Evolutionary conservation across 1,140 invertebrate species (phyloP).

Genomic region (Drosophila arawakana): DNA sequence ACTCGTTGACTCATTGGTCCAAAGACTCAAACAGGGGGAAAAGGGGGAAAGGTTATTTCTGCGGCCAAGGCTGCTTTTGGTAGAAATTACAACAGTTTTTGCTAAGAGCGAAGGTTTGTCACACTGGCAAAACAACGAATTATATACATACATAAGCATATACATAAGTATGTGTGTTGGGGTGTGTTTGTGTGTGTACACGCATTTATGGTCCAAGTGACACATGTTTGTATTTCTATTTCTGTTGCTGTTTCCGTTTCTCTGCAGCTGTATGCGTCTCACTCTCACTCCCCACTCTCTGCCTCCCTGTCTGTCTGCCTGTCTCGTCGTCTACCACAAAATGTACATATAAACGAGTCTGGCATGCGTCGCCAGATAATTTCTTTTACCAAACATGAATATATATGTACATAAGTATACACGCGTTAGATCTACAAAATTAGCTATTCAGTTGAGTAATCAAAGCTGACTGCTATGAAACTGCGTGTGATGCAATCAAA

Average conservation of each 20-base stretch:
- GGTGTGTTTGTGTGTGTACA: constrained; percentile 1
- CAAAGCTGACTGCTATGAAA: constrained; percentile 18
- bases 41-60: constrained; percentile 13
- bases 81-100: constrained; percentile 70
- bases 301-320: constrained; percentile 2
- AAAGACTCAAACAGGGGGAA: constrained; percentile 16
- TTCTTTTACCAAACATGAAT: constrained; percentile 9
- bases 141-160: constrained; percentile 27
- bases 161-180: neutral
- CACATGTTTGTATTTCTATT: constrained; percentile 30
- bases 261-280: neutral
- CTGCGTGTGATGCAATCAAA: neutral
- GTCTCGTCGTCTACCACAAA: constrained; percentile 29
- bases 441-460: constrained; percentile 20
- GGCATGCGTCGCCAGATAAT: constrained; percentile 48
- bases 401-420: neutral
- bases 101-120: constrained; percentile 59
- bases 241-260: neutral
- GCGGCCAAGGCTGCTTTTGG: constrained; percentile 47
- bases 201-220: constrained; percentile 52
- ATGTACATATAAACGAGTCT: constrained; percentile 39
- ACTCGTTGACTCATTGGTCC: constrained; percentile 38
- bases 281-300: neutral
- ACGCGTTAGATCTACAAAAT: constrained; percentile 2
- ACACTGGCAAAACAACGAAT: constrained; percentile 38